Base-by-base conservation (phyloP, 1,140 invertebrate species). In the Tyrophagus putrescentiae region DNA sequence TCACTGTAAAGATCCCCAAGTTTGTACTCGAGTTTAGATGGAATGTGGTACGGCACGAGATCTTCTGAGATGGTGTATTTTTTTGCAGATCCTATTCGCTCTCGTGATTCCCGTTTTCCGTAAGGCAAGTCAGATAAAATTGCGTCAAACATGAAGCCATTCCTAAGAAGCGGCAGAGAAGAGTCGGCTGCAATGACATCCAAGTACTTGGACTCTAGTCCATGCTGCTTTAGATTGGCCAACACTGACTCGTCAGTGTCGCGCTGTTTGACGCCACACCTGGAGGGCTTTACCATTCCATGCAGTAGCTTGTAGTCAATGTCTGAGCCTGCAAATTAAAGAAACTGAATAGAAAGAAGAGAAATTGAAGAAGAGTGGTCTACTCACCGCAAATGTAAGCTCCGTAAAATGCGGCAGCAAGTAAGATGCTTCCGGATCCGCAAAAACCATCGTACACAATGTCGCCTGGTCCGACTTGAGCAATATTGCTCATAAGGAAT, bases 71-170 rank as follows among this genome's bases (percentile, higher is more conserved):
- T 62, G 56, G 56, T 60, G 27, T 59, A 59, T 31, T n/a, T 63
- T 53, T 68, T 71, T 34, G 63, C 56, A 7, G 81, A 80, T 64
- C 87, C 85, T 66, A 94, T 79, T 69, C 82, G 82, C 74, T 87
- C 85, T 6, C 85, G 87, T 9, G 87, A 77, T 76, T 97, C 92
- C 64, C 92, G 73, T 33, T 96, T 89, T 50, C 93, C 93, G 76
- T 97, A 96, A 0, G 93, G 93, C 64, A 91, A 92, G 75, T 96
- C 92, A 44, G 91, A 93, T 50, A 97, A 83, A 62, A 93, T 89
- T 45, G 86, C 80, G 74, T 95, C 87, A 65, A 93, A 81, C 28
- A 68, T 59, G 18, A 65, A 63, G 18, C 76, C 68, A 2, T 78
- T 66, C 62, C 78, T 78, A 87, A 88, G 94, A 62, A 89, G 70